Conservation (phyloP, 2,113 vertebrate genomes). For the Gymnocephalus cernua region DNA sequence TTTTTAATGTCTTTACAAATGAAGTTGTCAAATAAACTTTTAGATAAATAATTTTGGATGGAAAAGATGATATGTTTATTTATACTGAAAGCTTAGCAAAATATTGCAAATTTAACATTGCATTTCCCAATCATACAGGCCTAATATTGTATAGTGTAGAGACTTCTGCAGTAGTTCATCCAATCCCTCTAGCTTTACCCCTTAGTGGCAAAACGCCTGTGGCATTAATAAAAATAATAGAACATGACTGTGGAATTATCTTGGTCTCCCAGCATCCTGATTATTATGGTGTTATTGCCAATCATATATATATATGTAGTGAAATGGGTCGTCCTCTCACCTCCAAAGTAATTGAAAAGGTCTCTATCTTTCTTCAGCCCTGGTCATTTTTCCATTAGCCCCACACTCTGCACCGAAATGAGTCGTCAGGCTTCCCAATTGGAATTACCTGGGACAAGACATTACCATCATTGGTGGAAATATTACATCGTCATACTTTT, state of each 20-base stretch:
- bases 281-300: slow-evolving; percentile 62
- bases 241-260: slow-evolving; percentile 50
- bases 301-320: slow-evolving; percentile 45
- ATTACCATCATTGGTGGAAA: slow-evolving; percentile 67
- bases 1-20: neutral
- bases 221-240: slow-evolving; percentile 48
- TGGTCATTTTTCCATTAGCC: slow-evolving; percentile 73
- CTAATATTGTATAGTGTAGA: neutral
- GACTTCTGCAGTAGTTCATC: slow-evolving; percentile 9
- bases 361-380: slow-evolving; percentile 56
- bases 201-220: slow-evolving; percentile 13
- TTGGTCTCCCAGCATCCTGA: slow-evolving; percentile 33
- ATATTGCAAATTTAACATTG: neutral
- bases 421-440: slow-evolving; percentile 58
- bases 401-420: slow-evolving; percentile 56
- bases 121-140: neutral
- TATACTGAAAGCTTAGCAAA: neutral
- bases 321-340: slow-evolving; percentile 55
- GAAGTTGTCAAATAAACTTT: neutral
- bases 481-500: slow-evolving; percentile 72
- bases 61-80: neutral
- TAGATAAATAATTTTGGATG: neutral
- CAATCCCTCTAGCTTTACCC: slow-evolving; percentile 20
- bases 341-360: slow-evolving; percentile 72
- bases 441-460: slow-evolving; percentile 72